A percentile compares a stretch with the other conserved stretches of the same genome.
Conservation (phyloP, 1,140 invertebrate species). For the Parasteatoda tepidariorum region DNA sequence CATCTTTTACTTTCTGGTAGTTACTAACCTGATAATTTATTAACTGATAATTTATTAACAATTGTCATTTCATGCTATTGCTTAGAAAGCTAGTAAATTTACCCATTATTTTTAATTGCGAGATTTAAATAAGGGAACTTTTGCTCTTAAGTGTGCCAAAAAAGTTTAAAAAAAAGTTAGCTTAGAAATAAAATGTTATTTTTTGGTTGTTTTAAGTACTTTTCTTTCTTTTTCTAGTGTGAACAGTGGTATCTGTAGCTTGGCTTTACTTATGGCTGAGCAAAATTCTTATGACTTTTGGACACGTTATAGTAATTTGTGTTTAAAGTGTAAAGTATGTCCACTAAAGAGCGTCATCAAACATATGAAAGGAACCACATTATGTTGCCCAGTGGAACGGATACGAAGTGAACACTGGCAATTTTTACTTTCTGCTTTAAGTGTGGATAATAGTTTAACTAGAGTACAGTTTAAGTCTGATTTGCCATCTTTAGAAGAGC, state of each 20-base stretch:
- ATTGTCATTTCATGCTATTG: too few species aligned
- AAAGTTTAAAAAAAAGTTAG: too few species aligned
- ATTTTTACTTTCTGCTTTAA: slow-evolving; percentile 20
- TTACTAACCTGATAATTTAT: too few species aligned
- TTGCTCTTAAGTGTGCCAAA: too few species aligned
- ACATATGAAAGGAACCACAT: slow-evolving; percentile 19
- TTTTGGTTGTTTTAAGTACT: too few species aligned
- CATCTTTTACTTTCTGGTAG: too few species aligned
- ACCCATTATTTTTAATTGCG: too few species aligned
- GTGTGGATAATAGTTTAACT: slow-evolving; percentile 21
- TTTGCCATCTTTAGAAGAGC: not conserved
- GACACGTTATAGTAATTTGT: slow-evolving; percentile 26
- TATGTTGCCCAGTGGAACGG: not conserved
- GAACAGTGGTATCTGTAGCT: not conserved
- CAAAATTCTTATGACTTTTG: slow-evolving; percentile 6
- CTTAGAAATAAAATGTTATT: too few species aligned
- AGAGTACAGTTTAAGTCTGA: slow-evolving; percentile 8
- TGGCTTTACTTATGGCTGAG: slow-evolving; percentile 2
- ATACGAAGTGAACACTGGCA: slow-evolving; percentile 29
- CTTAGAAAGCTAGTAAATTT: too few species aligned
- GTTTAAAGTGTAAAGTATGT: slow-evolving; percentile 6
- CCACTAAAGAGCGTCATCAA: slow-evolving; percentile 14
- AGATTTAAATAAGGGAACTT: too few species aligned
- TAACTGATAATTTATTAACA: too few species aligned
- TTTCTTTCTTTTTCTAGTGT: not conserved